Conservation (phyloP, 2,113 vertebrate genomes). For the Cygnus buccinator region DNA sequence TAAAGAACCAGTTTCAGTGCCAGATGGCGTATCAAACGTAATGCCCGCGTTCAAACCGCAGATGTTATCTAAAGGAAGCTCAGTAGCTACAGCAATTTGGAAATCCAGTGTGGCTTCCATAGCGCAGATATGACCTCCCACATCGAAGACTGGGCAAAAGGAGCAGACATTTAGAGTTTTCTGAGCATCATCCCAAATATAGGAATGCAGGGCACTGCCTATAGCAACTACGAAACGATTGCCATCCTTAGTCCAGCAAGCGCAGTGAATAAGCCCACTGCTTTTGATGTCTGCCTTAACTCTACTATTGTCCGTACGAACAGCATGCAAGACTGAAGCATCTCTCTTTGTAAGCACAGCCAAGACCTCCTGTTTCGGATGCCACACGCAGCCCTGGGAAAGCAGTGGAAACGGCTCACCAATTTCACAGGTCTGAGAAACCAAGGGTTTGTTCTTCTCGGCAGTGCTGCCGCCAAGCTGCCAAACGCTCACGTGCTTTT, state of each 20-base stretch:
- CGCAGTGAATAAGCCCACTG: constrained; percentile 86
- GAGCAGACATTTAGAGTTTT: constrained; percentile 84
- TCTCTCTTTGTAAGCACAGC: constrained; percentile 88
- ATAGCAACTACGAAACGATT: constrained; percentile 88
- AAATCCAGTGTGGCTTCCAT: constrained; percentile 84
- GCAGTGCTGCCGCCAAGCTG: constrained; percentile 82
- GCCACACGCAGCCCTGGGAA: constrained; percentile 94
- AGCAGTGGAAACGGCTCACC: constrained; percentile 88
- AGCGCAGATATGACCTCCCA: constrained; percentile 88
- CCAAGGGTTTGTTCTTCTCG: constrained; percentile 85
- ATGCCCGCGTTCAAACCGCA: constrained; percentile 86
- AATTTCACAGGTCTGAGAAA: constrained; percentile 90
- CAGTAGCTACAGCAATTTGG: constrained; percentile 89
- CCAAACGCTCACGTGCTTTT: constrained; percentile 89
- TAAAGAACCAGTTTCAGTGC: constrained; percentile 63
- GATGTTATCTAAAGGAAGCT: constrained; percentile 88
- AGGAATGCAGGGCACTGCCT: constrained; percentile 87
- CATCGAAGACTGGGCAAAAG: constrained; percentile 91
- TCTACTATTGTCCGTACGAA: constrained; percentile 81
- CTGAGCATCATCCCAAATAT: constrained; percentile 88
- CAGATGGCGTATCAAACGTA: constrained; percentile 77
- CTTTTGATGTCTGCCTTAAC: constrained; percentile 86
- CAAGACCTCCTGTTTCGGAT: constrained; percentile 87
- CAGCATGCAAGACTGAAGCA: constrained; percentile 84
- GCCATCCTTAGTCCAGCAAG: constrained; percentile 92